Conservation (phyloP, 2,113 vertebrate species). For the Carassius auratus region DNA sequence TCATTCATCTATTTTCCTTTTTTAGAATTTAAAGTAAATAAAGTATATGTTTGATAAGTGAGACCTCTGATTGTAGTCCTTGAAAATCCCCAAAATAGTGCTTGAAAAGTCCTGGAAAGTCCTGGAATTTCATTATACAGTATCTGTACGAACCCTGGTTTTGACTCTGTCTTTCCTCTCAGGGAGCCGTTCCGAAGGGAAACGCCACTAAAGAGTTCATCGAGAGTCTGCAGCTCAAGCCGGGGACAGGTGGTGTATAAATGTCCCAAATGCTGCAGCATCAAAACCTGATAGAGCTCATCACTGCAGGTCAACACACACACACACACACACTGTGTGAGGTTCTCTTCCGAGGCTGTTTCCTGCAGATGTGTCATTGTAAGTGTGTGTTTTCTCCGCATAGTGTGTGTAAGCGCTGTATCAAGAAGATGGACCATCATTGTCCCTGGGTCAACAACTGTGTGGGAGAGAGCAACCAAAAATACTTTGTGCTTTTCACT, state of each 20-base stretch:
- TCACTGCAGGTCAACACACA: conserved; percentile 90
- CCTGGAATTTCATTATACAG: no score
- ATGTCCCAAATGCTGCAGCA: conserved; percentile 99
- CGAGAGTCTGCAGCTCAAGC: conserved; percentile 96
- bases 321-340: not conserved
- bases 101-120: no score
- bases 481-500: conserved; percentile 99
- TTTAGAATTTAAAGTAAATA: no score
- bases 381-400: conserved; percentile 44
- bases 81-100: no score
- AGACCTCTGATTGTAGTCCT: no score
- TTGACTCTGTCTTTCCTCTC: not conserved
- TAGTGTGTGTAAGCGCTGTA: conserved; percentile 98
- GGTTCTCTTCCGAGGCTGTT: not conserved
- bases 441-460: conserved; percentile 99
- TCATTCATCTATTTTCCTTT: no score
- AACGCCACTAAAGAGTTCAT: conserved; percentile 99
- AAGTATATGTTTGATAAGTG: no score
- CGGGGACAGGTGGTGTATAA: conserved; percentile 98
- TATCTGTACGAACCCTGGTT: no score
- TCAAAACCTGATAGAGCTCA: conserved; percentile 98
- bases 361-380: not conserved
- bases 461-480: conserved; percentile 98
- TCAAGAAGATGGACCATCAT: conserved; percentile 99
- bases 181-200: conserved; percentile 98